phyloP scores from a whole-genome alignment of 2,797 vertebrate species.

The Brachyrhaphis roseni region DNA sequence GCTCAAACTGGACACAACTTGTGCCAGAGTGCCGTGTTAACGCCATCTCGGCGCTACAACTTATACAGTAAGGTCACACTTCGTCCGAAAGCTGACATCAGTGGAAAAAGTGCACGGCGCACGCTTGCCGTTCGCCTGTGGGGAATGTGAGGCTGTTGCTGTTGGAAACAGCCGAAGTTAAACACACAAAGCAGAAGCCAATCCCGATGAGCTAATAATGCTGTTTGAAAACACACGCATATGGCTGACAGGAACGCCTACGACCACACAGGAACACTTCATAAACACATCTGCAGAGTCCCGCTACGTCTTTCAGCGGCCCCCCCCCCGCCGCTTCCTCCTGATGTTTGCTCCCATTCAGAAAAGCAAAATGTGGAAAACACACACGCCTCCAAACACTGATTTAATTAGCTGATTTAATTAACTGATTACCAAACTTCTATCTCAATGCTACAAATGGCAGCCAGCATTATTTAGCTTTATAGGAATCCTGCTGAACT shows the following conservation, averaged over 20 bases:
- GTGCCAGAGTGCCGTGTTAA: conserved; percentile 45
- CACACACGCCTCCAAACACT: conserved; percentile 70
- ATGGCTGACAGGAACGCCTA: conserved; percentile 3
- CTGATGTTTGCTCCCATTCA: conserved; percentile 66
- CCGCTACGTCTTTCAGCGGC: conserved; percentile 62
- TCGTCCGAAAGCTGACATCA: conserved; percentile 67
- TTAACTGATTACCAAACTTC: conserved; percentile 80
- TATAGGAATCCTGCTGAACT: conserved; percentile 47
- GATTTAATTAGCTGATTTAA: conserved; percentile 81
- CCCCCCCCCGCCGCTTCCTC: conserved; percentile 40
- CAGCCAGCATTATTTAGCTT: conserved; percentile 72
- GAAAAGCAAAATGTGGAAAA: conserved; percentile 71
- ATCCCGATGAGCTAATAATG: conserved; percentile 61
- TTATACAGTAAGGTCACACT: conserved; percentile 54
- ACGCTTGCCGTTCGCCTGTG: conserved; percentile 37
- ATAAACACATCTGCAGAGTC: conserved; percentile 15
- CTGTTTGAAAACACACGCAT: conserved; percentile 30
- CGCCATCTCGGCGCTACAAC: conserved; percentile 29
- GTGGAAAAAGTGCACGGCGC: conserved; percentile 62
- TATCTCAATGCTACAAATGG: conserved; percentile 69
- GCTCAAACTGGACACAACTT: conserved; percentile 42
- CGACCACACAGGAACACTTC: conserved; percentile 21
- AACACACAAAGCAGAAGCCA: conserved; percentile 38
- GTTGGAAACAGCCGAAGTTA: conserved; percentile 60
- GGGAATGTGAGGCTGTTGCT: conserved; percentile 52